Evolutionary conservation across 2,113 vertebrate genomes (phyloP).

Genomic region (Stictonetta naevosa): DNA sequence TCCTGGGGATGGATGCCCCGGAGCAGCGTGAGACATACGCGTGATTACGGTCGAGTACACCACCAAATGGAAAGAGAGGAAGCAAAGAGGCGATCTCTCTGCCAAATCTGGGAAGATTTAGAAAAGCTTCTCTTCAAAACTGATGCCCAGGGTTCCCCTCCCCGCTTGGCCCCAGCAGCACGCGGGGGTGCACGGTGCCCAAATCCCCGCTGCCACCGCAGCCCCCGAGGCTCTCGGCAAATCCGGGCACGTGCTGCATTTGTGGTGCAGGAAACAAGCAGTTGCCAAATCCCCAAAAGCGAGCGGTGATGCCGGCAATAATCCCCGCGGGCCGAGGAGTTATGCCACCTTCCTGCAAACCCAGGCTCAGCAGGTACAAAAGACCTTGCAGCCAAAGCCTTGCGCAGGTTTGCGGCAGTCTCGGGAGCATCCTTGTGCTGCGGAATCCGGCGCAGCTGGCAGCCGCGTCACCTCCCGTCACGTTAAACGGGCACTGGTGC

Average conservation of each 20-base stretch:
- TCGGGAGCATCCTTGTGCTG: background rate
- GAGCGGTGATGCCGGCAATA: background rate
- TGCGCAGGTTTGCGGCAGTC: background rate
- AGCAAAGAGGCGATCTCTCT: background rate
- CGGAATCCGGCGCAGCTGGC: background rate
- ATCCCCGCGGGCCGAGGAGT: background rate
- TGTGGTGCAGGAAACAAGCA: background rate
- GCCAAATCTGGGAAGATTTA: background rate
- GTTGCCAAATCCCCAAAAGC: background rate
- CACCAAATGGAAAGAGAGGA: background rate
- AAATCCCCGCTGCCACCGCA: rapidly evolving
- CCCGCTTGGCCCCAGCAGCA: rapidly evolving
- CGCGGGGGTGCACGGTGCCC: rapidly evolving
- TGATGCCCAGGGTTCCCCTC: background rate
- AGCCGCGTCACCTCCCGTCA: background rate
- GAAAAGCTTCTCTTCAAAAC: background rate
- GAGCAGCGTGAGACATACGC: rapidly evolving
- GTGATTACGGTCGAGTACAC: background rate
- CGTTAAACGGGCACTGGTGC: background rate
- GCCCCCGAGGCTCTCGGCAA: background rate
- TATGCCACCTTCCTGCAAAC: background rate
- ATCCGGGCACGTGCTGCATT: background rate
- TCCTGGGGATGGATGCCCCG: rapidly evolving
- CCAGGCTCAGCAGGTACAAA: background rate
- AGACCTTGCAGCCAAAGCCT: background rate